phyloP scores from a whole-genome alignment of 2,113 vertebrate genomes.

The Tinamus guttatus region DNA sequence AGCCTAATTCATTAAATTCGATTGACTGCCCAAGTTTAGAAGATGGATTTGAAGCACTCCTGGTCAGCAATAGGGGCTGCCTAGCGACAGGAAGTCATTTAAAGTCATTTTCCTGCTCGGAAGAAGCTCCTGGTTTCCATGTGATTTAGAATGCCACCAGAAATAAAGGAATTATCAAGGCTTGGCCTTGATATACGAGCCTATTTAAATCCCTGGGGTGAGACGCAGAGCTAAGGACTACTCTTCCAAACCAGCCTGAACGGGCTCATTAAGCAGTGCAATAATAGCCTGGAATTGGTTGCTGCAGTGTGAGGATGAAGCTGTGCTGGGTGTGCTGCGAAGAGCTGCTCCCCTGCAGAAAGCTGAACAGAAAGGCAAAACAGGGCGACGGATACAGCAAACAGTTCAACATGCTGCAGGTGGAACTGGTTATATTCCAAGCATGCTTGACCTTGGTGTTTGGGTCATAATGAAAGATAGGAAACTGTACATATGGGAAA shows the following conservation, averaged over 20 bases:
- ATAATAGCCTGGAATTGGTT: constrained; percentile 60
- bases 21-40: constrained; percentile 25
- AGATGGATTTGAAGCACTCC: constrained; percentile 42
- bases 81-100: constrained; percentile 51
- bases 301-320: constrained; percentile 32
- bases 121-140: constrained; percentile 39
- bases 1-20: not conserved
- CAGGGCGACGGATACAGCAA: not conserved
- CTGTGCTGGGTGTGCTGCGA: constrained; percentile 37
- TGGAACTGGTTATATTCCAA: not conserved
- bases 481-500: not conserved
- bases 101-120: constrained; percentile 53
- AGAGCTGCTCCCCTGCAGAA: constrained; percentile 18
- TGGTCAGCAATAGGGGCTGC: not conserved
- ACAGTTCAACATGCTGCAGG: not conserved
- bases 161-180: constrained; percentile 71
- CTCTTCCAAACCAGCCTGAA: constrained; percentile 71
- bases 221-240: constrained; percentile 45
- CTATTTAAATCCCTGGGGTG: constrained; percentile 71
- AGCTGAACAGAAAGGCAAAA: not conserved
- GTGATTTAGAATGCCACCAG: constrained; percentile 70
- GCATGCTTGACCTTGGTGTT: not conserved
- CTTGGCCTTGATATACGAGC: constrained; percentile 71
- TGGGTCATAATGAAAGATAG: not conserved
- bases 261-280: constrained; percentile 71